Conservation (phyloP, 2,797 vertebrate species). For the Ispidina picta region DNA sequence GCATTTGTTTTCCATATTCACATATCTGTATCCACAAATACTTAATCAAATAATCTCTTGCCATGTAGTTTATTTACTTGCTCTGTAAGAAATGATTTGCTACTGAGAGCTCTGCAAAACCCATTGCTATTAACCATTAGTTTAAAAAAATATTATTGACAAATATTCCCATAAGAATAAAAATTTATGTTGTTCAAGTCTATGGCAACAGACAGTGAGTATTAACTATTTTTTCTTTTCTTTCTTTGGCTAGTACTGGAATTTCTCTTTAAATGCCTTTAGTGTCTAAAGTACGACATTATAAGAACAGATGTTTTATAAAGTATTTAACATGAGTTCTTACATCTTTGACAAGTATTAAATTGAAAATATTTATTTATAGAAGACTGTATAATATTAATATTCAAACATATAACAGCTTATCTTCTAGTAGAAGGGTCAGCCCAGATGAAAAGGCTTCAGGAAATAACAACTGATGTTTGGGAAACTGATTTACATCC, state of each 20-base stretch:
- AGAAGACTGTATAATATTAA: not conserved
- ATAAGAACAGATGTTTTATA: slow-evolving; percentile 51
- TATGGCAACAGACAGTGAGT: slow-evolving; percentile 27
- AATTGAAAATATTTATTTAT: slow-evolving; percentile 50
- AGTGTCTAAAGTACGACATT: not conserved
- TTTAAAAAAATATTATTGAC: slow-evolving; percentile 5
- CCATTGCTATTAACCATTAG: not conserved
- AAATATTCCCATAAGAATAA: slow-evolving; percentile 18
- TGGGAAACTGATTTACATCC: not conserved
- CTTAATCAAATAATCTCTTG: not conserved
- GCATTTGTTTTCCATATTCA: not conserved
- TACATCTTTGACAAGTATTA: slow-evolving; percentile 17
- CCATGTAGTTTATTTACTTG: slow-evolving; percentile 12
- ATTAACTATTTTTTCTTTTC: slow-evolving; percentile 34
- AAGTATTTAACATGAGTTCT: slow-evolving; percentile 24
- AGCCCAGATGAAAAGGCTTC: not conserved
- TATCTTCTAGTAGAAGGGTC: not conserved
- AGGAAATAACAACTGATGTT: not conserved
- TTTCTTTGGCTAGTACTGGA: slow-evolving; percentile 38
- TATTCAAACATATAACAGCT: slow-evolving; percentile 17
- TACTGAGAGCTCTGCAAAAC: slow-evolving; percentile 19
- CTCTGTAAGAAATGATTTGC: not conserved
- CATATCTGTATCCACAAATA: not conserved
- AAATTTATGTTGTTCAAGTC: slow-evolving; percentile 21
- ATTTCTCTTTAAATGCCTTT: slow-evolving; percentile 24